Evolutionary conservation across 2,113 vertebrate species (phyloP).

Genomic region (Thamnaconus septentrionalis): DNA sequence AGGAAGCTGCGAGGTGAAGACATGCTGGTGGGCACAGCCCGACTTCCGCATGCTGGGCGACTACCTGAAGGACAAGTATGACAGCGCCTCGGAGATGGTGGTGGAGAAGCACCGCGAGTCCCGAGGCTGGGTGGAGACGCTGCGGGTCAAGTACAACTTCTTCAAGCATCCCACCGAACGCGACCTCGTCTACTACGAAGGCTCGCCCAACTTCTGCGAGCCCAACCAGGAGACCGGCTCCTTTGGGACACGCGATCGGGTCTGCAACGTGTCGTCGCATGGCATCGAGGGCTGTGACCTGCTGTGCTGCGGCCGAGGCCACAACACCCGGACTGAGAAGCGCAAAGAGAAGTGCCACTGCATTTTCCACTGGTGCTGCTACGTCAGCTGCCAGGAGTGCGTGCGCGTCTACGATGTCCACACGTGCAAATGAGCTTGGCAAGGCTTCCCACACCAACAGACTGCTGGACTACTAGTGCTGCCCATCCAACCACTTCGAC

Average conservation of each 20-base stretch:
- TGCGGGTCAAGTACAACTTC: conserved; percentile 93
- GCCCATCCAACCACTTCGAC: conserved; percentile 7
- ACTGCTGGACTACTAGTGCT: conserved; percentile 54
- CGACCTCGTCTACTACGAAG: conserved; percentile 97
- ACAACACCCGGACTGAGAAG: conserved; percentile 98
- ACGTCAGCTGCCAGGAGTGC: conserved; percentile 98
- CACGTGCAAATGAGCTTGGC: conserved; percentile 88
- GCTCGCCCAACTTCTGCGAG: conserved; percentile 97
- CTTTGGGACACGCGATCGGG: conserved; percentile 93
- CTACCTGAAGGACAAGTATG: conserved; percentile 97
- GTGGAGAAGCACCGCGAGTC: conserved; percentile 97
- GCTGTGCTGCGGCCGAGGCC: conserved; percentile 94
- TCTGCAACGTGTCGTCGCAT: conserved; percentile 95
- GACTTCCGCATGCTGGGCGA: conserved; percentile 95
- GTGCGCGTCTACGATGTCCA: conserved; percentile 93
- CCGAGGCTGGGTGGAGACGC: conserved; percentile 95
- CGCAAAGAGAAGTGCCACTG: conserved; percentile 98
- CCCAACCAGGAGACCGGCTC: conserved; percentile 96
- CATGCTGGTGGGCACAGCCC: conserved; percentile 97
- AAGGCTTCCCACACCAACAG: conserved; percentile 6
- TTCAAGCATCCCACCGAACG: conserved; percentile 96
- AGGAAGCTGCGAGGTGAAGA: conserved; percentile 97
- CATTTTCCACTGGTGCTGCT: conserved; percentile 99
- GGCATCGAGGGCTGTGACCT: conserved; percentile 98
- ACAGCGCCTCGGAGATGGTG: conserved; percentile 98